Evolutionary conservation across 2,113 vertebrate species (phyloP).

Genomic region (Scartelaos histophorus): DNA sequence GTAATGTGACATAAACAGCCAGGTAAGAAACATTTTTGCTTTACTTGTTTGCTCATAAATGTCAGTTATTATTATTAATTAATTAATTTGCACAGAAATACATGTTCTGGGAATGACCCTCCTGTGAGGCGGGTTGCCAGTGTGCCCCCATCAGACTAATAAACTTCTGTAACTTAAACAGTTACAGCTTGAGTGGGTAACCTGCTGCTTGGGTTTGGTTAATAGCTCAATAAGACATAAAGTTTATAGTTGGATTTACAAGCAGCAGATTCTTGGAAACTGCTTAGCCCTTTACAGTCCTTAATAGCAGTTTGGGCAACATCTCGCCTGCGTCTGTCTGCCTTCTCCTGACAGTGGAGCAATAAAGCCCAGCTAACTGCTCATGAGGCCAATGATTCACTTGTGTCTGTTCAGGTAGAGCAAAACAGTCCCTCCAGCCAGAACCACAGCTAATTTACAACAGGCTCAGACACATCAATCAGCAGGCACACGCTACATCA

Average conservation of each 20-base stretch:
- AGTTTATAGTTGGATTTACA: not conserved
- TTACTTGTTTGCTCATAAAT: too few relatives aligned
- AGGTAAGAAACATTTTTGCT: too few relatives aligned
- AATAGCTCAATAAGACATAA: not conserved
- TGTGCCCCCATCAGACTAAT: not conserved
- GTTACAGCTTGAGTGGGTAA: not conserved
- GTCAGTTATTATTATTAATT: too few relatives aligned
- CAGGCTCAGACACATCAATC: not conserved
- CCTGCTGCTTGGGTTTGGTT: not conserved
- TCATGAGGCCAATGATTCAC: conserved; percentile 28
- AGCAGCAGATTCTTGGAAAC: not conserved
- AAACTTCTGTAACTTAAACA: not conserved
- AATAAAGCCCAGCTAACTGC: conserved; percentile 27
- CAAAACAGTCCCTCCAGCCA: conserved; percentile 3
- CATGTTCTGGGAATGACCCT: not conserved
- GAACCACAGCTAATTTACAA: conserved; percentile 14
- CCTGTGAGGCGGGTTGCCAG: too few relatives aligned
- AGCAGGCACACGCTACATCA: not conserved
- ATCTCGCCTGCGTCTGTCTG: conserved; percentile 8
- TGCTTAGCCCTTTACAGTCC: conserved; percentile 17
- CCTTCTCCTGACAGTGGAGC: conserved; percentile 22
- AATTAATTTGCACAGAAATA: too few relatives aligned
- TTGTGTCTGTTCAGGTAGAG: conserved; percentile 10
- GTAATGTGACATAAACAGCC: too few relatives aligned
- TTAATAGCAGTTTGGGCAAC: not conserved